phyloP scores from a whole-genome alignment of 2,113 vertebrate genomes.

The Pseudois nayaur region DNA sequence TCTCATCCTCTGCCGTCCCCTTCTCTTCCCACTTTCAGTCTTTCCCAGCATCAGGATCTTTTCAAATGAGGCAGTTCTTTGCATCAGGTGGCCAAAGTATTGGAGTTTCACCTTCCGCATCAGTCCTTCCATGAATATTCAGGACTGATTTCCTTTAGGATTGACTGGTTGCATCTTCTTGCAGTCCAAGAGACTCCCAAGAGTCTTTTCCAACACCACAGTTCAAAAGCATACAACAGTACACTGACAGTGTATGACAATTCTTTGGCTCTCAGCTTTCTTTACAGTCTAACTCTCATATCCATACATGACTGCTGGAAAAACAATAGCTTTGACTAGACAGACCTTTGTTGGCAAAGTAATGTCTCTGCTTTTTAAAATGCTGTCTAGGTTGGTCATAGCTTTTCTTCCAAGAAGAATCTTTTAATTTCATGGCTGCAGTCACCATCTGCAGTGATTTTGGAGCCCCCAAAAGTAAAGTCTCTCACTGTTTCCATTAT shows the following conservation, averaged over 20 bases:
- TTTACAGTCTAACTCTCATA: not conserved
- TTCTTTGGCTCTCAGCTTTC: not conserved
- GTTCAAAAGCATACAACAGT: too few species aligned
- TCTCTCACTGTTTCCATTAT: not conserved
- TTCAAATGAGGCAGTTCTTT: not conserved
- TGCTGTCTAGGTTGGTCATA: not conserved
- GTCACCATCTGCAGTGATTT: not conserved
- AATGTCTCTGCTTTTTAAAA: not conserved
- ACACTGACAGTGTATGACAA: not conserved
- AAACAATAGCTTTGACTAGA: not conserved
- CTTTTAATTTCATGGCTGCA: not conserved
- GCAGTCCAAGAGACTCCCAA: not conserved
- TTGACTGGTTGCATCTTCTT: not conserved
- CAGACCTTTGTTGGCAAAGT: not conserved
- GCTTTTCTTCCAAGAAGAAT: not conserved
- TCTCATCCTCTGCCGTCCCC: not conserved
- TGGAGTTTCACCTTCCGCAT: not conserved
- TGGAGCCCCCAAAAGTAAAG: not conserved
- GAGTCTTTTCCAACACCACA: not conserved
- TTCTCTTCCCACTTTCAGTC: not conserved
- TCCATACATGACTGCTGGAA: not conserved
- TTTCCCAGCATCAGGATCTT: not conserved
- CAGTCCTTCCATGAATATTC: not conserved
- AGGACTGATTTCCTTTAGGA: not conserved
- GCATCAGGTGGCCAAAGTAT: not conserved